Percentiles rank a stretch among this genome's conserved stretches.
Evolutionary conservation across 2,797 vertebrate genomes (phyloP).

Genomic region (Petrocephalus schoutedeni): DNA sequence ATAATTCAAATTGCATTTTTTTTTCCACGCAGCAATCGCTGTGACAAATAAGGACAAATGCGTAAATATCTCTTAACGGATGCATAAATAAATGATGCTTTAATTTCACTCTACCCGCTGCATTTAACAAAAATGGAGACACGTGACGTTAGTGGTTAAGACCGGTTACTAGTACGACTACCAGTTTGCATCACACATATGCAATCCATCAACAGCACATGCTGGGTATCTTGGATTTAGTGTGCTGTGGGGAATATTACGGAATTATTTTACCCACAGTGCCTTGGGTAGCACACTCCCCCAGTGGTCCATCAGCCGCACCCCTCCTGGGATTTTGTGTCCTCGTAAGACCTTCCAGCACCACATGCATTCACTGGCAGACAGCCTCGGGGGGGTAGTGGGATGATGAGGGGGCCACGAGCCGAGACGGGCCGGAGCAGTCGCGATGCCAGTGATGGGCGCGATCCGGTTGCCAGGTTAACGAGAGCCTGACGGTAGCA

Average conservation of each 20-base stretch:
- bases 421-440: conserved; percentile 40
- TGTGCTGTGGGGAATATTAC: neutral
- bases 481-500: conserved; percentile 67
- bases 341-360: neutral
- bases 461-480: conserved; percentile 67
- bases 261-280: neutral
- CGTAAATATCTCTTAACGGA: neutral
- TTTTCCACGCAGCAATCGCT: neutral
- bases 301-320: neutral
- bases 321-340: neutral
- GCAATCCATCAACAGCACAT: neutral
- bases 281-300: neutral
- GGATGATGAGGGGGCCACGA: conserved; percentile 45
- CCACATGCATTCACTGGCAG: neutral
- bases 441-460: conserved; percentile 40
- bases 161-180: neutral
- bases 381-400: conserved; percentile 36
- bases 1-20: neutral
- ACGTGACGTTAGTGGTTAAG: neutral
- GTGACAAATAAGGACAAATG: neutral
- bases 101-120: neutral
- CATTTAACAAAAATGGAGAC: neutral
- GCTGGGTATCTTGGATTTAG: neutral
- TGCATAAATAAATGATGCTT: neutral
- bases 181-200: neutral